Evolutionary conservation across 2,797 vertebrate genomes (phyloP).

Genomic region (Melanotaenia parkinsoni): DNA sequence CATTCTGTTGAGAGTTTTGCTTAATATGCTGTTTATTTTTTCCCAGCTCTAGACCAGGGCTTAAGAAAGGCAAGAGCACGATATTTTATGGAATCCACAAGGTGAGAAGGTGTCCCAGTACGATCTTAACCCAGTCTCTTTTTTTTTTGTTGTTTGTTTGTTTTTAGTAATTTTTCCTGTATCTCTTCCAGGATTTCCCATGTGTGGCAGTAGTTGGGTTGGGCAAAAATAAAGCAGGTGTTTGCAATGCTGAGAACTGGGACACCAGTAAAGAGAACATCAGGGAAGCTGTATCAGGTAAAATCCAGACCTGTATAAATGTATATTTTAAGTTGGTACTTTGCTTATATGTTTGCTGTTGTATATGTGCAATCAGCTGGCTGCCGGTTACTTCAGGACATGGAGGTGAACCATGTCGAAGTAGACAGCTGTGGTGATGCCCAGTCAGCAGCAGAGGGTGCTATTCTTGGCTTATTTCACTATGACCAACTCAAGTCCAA

Average conservation of each 20-base stretch:
- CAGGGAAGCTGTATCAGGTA: conserved; percentile 90
- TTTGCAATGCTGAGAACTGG: conserved; percentile 91
- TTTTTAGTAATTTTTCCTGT: neutral
- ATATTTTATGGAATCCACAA: conserved; percentile 92
- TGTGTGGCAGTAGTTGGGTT: conserved; percentile 91
- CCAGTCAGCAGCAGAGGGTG: conserved; percentile 94
- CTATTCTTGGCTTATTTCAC: conserved; percentile 89
- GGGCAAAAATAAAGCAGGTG: conserved; percentile 83
- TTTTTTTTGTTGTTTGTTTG: too few species aligned
- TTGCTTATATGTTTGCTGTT: conserved; percentile 2
- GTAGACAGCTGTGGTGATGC: conserved; percentile 93
- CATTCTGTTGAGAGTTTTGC: neutral
- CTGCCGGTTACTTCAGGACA: conserved; percentile 90
- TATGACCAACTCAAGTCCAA: conserved; percentile 93
- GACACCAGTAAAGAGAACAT: conserved; percentile 92
- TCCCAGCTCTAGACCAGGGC: conserved; percentile 89
- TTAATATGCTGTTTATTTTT: conserved; percentile 7
- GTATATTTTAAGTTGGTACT: neutral
- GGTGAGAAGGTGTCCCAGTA: conserved; percentile 76
- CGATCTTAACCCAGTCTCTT: rapidly evolving
- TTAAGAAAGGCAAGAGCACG: conserved; percentile 93
- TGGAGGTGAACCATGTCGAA: conserved; percentile 89
- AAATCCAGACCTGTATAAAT: neutral
- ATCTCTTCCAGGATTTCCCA: conserved; percentile 86
- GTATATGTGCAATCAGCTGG: conserved; percentile 79